Percentiles rank a stretch among this genome's conserved stretches.
These are phyloP conservation scores for Sphaeramia orbicularis DNA, from an alignment of 2,797 vertebrate species.

Conservation along the genomic window DNA sequence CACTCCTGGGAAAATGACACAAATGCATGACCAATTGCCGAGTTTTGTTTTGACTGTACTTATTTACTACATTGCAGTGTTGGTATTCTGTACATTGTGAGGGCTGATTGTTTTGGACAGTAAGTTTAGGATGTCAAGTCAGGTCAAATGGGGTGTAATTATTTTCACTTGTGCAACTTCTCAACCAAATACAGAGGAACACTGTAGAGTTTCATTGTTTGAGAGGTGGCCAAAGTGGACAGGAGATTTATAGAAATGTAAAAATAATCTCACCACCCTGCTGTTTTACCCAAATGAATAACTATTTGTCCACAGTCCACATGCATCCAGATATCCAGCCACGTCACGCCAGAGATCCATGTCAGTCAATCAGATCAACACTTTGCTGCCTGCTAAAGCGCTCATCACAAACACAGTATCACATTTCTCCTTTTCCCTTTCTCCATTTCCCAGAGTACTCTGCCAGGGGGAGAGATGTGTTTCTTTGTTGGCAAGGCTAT, in stretches of 20 bases:
- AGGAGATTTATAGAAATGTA: slow-evolving; percentile 29
- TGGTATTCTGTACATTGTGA: slow-evolving; percentile 27
- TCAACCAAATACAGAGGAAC: slow-evolving; percentile 32
- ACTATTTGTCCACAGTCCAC: slow-evolving; percentile 18
- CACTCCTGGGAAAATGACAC: slow-evolving; percentile 72
- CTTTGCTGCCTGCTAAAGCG: slow-evolving; percentile 28
- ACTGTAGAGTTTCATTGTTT: slow-evolving; percentile 13
- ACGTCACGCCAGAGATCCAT: slow-evolving; percentile 27
- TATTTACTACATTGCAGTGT: slow-evolving; percentile 32
- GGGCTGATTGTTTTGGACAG: slow-evolving; percentile 22
- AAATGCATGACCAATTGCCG: slow-evolving; percentile 43
- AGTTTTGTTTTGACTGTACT: slow-evolving; percentile 43
- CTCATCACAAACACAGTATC: slow-evolving; percentile 22
- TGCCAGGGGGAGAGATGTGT: slow-evolving; percentile 38
- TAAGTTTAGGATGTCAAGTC: slow-evolving; percentile 21
- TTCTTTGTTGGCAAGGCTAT: slow-evolving; percentile 48
- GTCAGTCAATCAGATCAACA: slow-evolving; percentile 31
- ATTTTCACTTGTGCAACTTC: slow-evolving; percentile 33
- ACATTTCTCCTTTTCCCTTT: slow-evolving; percentile 13
- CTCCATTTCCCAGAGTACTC: slow-evolving; percentile 34
- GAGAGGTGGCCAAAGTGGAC: slow-evolving; percentile 16
- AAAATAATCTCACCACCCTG: background rate
- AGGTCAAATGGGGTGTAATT: slow-evolving; percentile 2
- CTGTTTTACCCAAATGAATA: background rate
- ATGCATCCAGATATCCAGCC: slow-evolving; percentile 37